phyloP scores from a whole-genome alignment of 2,797 vertebrate species.

The Typhlichthys subterraneus region DNA sequence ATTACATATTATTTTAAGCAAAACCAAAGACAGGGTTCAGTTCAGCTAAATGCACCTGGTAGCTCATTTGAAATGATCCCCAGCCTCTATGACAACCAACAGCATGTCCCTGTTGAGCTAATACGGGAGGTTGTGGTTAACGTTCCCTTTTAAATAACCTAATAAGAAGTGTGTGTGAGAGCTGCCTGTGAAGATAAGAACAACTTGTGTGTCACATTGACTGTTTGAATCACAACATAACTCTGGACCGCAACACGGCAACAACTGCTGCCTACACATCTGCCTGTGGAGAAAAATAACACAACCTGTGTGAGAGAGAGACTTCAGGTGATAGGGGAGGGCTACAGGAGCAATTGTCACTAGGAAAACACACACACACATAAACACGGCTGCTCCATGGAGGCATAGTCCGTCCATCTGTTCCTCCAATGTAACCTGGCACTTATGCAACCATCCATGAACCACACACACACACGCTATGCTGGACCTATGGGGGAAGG shows the following conservation, averaged over 20 bases:
- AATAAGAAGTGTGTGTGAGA: neutral
- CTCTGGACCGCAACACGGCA: neutral
- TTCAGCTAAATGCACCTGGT: too few species aligned
- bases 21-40: too few species aligned
- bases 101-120: too few species aligned
- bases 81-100: too few species aligned
- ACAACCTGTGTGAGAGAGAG: neutral
- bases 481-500: too few species aligned
- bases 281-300: neutral
- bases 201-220: neutral
- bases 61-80: too few species aligned
- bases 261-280: neutral
- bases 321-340: neutral
- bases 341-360: neutral
- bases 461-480: too few species aligned
- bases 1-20: too few species aligned
- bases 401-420: slow-evolving; percentile 7
- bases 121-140: too few species aligned
- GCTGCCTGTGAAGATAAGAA: neutral
- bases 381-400: slow-evolving; percentile 1
- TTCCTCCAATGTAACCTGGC: slow-evolving; percentile 1
- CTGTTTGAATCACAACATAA: neutral
- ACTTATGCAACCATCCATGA: too few species aligned
- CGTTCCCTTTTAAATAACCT: too few species aligned
- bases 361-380: slow-evolving; percentile 8